Evolutionary conservation across 2,888 invertebrate species (phyloP).

Genomic region (Dryocosmus kuriphilus): DNA sequence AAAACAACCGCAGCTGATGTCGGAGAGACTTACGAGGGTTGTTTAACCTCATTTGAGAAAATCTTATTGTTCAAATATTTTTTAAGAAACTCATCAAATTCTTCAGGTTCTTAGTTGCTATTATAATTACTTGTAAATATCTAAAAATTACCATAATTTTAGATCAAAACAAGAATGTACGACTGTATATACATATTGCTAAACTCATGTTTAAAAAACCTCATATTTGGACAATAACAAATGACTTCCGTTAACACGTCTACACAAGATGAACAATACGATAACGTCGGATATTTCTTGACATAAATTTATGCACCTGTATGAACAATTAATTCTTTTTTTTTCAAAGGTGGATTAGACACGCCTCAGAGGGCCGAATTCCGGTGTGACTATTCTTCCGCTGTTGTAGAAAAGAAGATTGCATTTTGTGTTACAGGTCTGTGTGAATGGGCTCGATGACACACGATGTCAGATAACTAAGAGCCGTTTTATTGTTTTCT

Average conservation of each 20-base stretch:
- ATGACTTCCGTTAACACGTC: slow-evolving; percentile 22
- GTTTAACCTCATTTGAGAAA: neutral
- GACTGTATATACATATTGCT: neutral
- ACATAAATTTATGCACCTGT: slow-evolving; percentile 35
- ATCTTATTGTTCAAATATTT: neutral
- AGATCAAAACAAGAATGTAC: neutral
- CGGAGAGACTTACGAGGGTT: neutral
- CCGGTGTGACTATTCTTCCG: slow-evolving; percentile 34
- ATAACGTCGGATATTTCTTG: slow-evolving; percentile 21
- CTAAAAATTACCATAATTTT: neutral
- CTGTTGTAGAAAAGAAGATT: slow-evolving; percentile 31
- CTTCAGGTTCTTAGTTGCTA: neutral
- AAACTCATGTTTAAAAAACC: slow-evolving; percentile 3
- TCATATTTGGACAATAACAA: neutral
- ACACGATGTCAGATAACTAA: slow-evolving; percentile 32
- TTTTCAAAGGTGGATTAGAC: slow-evolving; percentile 26
- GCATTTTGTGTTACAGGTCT: slow-evolving; percentile 16
- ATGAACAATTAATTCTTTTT: slow-evolving; percentile 34
- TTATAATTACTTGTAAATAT: neutral
- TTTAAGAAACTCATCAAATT: neutral
- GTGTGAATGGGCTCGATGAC: slow-evolving; percentile 37
- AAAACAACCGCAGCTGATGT: neutral
- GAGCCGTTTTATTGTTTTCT: slow-evolving; percentile 46
- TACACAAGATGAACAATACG: slow-evolving; percentile 15
- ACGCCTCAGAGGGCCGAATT: slow-evolving; percentile 30